A percentile compares a stretch with the other conserved stretches of the same genome.
Conservation (phyloP, 1,140 invertebrate genomes). For the Drosophila bipectinata region DNA sequence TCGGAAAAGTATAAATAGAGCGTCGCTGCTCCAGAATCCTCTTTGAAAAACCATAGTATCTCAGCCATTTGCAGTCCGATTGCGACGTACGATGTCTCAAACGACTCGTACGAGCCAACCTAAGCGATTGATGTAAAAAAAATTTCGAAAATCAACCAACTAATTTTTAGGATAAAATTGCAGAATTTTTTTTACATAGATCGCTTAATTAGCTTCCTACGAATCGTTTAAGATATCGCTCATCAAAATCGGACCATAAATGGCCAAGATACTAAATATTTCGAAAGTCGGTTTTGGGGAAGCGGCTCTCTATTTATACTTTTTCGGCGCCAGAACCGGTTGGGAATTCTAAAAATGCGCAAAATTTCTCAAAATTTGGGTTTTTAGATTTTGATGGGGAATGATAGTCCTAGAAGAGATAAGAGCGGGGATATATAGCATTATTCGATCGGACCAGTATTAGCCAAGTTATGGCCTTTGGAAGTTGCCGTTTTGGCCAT, state of each 20-base stretch:
- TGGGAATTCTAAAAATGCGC: neutral
- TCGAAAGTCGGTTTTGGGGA: neutral
- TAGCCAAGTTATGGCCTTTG: too few relatives aligned
- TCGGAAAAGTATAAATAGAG: neutral
- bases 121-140: neutral
- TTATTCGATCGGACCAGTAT: too few relatives aligned
- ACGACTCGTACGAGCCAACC: neutral
- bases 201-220: neutral
- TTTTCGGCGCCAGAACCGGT: neutral
- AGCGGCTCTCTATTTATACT: neutral
- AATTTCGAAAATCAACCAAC: neutral
- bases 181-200: neutral
- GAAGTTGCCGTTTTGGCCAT: too few relatives aligned
- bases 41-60: neutral
- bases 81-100: neutral
- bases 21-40: neutral
- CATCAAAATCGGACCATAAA: neutral
- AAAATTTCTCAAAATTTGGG: neutral
- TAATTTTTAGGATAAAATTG: neutral
- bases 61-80: neutral
- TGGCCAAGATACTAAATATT: neutral
- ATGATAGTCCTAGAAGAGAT: too few relatives aligned
- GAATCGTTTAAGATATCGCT: neutral
- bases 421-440: too few relatives aligned
- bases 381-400: too few relatives aligned